Evolutionary conservation across 2,113 vertebrate genomes (phyloP), one percentile per base, ranked within the genome.

Genomic region (Oenanthe oenanthe): DNA sequence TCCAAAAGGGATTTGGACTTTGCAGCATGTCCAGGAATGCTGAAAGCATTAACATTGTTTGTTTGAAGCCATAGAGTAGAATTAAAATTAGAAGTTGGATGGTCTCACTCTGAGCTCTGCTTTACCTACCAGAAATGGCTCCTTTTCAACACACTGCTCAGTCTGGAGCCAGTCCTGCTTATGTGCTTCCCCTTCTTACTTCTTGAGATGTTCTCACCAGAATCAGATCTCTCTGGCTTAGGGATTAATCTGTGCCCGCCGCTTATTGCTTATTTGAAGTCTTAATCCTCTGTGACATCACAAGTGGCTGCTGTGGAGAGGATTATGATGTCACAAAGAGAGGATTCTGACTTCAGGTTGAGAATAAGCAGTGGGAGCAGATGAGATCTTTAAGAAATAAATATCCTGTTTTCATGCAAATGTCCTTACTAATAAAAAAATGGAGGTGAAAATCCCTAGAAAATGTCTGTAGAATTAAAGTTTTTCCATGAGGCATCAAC

Each of bases 321-420:
- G 93, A 95, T 96, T 96, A 94, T 97, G 95, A 96, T 93, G 93
- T 97, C 95, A 97, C 95, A 96, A 93, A 94, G 91, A 92, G 91
- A 92, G 91, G 94, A 95, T 97, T 97, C 85, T 93, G 92, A 97
- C 91, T 93, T 93, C 92, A 96, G 89, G 78, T 95, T 95, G 92
- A 95, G 83, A 95, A 85, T 89, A 87, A 92, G 79, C 81, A 88
- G 81, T 87, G 74, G 89, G 84, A 90, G 78, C 78, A 94, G 88
- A 95, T 82, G 92, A 94, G 84, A 93, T 94, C 94, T 91, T 79
- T 62, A 85, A 83, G 91, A 94, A 93, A 83, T 89, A 91, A 96
- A 90, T 92, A 92, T 80, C 89, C 94, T 93, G 71, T 95, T 95
- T 92, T 93, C 94, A 91, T 92, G 90, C 84, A 85, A 92, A 93